Base-by-base conservation (phyloP, 2,113 vertebrate species). In the Falco punctatus region DNA sequence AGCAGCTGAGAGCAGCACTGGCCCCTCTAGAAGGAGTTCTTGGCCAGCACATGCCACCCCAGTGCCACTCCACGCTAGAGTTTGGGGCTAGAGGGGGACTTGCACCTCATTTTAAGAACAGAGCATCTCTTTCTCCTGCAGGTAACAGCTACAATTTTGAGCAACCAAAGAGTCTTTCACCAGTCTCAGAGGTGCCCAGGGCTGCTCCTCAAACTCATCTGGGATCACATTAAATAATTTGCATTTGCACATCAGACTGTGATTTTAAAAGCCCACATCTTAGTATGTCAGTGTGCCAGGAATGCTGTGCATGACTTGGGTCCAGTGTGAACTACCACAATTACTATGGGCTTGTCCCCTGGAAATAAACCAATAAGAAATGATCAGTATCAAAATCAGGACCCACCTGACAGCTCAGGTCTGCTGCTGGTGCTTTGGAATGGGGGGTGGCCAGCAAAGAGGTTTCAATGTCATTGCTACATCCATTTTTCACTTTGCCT, bases 371-470 rank as follows among this genome's bases (percentile, higher is more conserved):
- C 4, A 2, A 6, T 18, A 73, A 70, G 46, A 52, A 69, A 62
- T 6, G 3, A 52, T 54, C 22, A 46, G 24, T 10, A 67, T 19
- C 30, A 71, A 73, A 83, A 67, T 9, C 0, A 0, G 61, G 71
- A 69, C 71, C 13, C 23, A 88, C 54, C 64, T 82, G 80, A 38
- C 1, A 5, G n/a, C 23, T 62, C 75, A 69, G 58, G 86, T 20
- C 73, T 49, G 12, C 81, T 26, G 46, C 81, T 26, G 46, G 12
- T 52, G 54, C 85, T 69, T 48, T 55, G 51, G 38, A 42, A 65
- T 58, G 9, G 5, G 3, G 2, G 5, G 23, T 64, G 42, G 49
- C 21, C n/a, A 55, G 40, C 58, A 65, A 46, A 72, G 44, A 83
- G 28, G 28, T 61, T 55, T 55, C 15, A 0, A 35, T 49, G 24